Percentiles rank a stretch among this genome's conserved stretches.
phyloP scores from a whole-genome alignment of 1,140 invertebrate genomes.

The Drosophila leontia region DNA sequence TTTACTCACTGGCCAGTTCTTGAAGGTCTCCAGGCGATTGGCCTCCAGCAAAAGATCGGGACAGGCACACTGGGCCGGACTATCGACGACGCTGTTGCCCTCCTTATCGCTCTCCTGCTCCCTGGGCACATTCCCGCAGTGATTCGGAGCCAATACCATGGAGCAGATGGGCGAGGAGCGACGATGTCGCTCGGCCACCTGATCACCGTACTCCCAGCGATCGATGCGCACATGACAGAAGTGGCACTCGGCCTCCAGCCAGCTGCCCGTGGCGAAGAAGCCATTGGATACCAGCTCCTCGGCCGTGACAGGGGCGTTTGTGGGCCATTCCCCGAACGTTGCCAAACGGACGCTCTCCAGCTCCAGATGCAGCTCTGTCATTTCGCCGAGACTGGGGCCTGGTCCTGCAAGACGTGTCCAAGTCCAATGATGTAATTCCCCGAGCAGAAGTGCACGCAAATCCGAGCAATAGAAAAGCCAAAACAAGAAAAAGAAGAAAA shows the following conservation, averaged over 20 bases:
- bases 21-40: conserved; percentile 86
- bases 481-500: conserved; percentile 31
- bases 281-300: conserved; percentile 91
- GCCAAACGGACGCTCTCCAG: conserved; percentile 88
- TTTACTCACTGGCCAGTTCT: conserved; percentile 88
- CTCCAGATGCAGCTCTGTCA: conserved; percentile 66
- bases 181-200: conserved; percentile 78
- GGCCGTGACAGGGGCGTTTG: conserved; percentile 87
- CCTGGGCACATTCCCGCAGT: conserved; percentile 88
- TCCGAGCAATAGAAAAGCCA: background rate
- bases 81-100: conserved; percentile 59
- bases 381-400: conserved; percentile 16
- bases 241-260: conserved; percentile 90
- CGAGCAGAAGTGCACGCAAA: background rate
- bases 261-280: conserved; percentile 91
- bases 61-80: conserved; percentile 17
- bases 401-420: background rate
- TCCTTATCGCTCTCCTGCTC: conserved; percentile 53
- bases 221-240: conserved; percentile 89
- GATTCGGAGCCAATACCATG: conserved; percentile 87
- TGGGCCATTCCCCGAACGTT: conserved; percentile 91
- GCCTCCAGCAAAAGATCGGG: conserved; percentile 72
- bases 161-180: conserved; percentile 89
- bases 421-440: conserved; percentile 36
- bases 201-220: conserved; percentile 91